Evolutionary conservation across 2,888 invertebrate genomes (phyloP).

Genomic region (Hybos culiciformis): DNA sequence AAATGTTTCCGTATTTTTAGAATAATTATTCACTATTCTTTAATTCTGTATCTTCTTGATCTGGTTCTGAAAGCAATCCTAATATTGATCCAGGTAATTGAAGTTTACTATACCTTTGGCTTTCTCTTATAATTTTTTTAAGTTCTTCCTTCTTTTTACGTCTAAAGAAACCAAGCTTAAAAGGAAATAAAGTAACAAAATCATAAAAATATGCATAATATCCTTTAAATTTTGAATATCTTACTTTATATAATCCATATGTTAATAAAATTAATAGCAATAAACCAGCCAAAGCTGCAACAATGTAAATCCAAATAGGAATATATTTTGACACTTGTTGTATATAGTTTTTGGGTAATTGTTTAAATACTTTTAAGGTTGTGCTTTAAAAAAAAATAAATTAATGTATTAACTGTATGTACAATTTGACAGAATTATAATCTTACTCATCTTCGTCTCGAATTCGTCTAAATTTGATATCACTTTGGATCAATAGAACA

Average conservation of each 20-base stretch:
- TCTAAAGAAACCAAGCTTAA: conserved; percentile 35
- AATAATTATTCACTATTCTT: no score
- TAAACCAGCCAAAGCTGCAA: conserved; percentile 25
- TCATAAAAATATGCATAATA: not conserved
- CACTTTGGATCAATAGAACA: conserved; percentile 30
- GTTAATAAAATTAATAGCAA: conserved; percentile 23
- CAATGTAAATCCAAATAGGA: conserved; percentile 29
- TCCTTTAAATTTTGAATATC: no score
- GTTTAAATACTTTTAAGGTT: no score
- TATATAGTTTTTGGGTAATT: no score
- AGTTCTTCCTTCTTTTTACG: conserved; percentile 30
- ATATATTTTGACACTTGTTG: no score
- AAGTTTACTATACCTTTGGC: no score
- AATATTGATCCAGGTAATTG: no score
- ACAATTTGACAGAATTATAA: not conserved
- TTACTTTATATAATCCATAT: conserved; percentile 20
- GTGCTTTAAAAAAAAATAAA: no score
- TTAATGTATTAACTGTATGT: no score
- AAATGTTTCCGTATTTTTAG: no score
- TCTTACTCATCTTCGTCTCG: conserved; percentile 17
- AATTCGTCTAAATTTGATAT: conserved; percentile 24
- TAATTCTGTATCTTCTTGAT: no score
- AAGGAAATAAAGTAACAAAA: conserved; percentile 14
- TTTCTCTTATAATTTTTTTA: conserved; percentile 14
- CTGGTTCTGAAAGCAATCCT: no score